Percentiles rank a stretch among this genome's conserved stretches.
Evolutionary conservation across 2,888 invertebrate genomes (phyloP).

Genomic region (Seladonia tumulorum): DNA sequence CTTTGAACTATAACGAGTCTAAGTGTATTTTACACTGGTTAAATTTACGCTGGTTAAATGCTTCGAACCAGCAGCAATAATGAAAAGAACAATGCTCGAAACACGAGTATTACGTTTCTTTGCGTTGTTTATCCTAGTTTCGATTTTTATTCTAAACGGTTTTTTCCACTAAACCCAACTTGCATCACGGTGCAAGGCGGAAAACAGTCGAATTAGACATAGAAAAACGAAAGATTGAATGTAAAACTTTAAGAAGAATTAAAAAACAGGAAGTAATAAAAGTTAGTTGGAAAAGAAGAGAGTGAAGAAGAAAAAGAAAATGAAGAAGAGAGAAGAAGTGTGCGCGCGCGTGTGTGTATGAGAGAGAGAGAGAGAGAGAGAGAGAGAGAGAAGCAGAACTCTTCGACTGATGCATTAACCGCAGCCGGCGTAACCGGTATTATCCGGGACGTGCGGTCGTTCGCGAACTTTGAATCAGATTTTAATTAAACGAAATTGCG

Average conservation of each 20-base stretch:
- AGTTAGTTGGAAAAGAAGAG: background rate
- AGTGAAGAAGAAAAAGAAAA: background rate
- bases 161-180: background rate
- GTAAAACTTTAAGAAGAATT: background rate
- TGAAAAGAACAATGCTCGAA: background rate
- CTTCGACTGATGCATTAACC: slow-evolving; percentile 83
- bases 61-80: too few relatives aligned
- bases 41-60: too few relatives aligned
- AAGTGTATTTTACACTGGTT: too few relatives aligned
- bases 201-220: background rate
- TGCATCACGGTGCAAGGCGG: too few relatives aligned
- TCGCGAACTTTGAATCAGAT: slow-evolving; percentile 81
- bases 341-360: background rate
- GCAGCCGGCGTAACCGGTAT: slow-evolving; percentile 78
- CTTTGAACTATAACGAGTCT: too few relatives aligned
- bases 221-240: background rate
- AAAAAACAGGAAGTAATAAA: background rate
- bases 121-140: background rate
- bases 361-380: slow-evolving; percentile 24
- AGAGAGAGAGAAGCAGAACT: slow-evolving; percentile 65
- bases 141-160: background rate
- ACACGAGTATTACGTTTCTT: background rate
- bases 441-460: slow-evolving; percentile 64
- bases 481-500: slow-evolving; percentile 84
- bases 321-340: background rate